phyloP scores from a whole-genome alignment of 2,113 vertebrate genomes.

The Bothrops jararaca region DNA sequence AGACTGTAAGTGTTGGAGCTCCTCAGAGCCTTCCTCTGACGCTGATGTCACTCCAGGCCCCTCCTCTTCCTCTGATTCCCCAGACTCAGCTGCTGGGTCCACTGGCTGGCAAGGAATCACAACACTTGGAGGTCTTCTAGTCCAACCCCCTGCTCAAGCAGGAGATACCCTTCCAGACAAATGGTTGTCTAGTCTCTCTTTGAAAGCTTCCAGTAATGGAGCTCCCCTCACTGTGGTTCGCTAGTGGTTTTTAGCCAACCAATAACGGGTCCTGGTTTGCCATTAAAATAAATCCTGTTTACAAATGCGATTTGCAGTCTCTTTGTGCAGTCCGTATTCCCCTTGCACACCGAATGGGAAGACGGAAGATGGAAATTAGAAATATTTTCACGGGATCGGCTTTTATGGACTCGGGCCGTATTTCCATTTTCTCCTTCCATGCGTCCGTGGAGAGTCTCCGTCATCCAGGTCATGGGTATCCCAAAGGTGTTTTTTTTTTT shows the following conservation, averaged over 20 bases:
- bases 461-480: background rate
- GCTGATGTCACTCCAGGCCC: too few relatives aligned
- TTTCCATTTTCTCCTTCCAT: background rate
- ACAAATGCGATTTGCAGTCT: background rate
- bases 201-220: too few relatives aligned
- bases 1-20: too few relatives aligned
- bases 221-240: too few relatives aligned
- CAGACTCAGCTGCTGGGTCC: too few relatives aligned
- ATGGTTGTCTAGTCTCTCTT: background rate
- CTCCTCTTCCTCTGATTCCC: too few relatives aligned
- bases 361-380: background rate
- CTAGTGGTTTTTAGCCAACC: background rate
- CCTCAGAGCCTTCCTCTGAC: too few relatives aligned
- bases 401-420: too few relatives aligned
- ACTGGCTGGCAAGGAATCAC: too few relatives aligned
- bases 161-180: background rate
- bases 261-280: background rate
- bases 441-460: background rate
- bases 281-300: background rate
- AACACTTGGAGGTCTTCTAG: background rate
- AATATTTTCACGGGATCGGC: background rate
- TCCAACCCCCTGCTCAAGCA: background rate
- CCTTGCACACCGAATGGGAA: background rate
- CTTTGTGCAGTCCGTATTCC: too few relatives aligned
- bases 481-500: too few relatives aligned